Evolutionary conservation across 2,113 vertebrate genomes (phyloP), one percentile per base, ranked within the genome.

Genomic region (Nymphicus hollandicus): DNA sequence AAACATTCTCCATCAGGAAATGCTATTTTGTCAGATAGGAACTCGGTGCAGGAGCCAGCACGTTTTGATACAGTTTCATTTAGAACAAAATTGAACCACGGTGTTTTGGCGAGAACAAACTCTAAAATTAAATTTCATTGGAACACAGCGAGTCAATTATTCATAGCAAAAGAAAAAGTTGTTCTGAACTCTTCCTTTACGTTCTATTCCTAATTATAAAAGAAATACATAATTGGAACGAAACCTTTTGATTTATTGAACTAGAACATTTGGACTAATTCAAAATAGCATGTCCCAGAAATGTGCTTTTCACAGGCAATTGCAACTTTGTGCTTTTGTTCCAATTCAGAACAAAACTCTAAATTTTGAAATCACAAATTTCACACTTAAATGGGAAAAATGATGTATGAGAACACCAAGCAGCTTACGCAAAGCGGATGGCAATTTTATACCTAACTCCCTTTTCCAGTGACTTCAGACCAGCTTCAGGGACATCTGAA

Each of bases 161-260:
- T 96, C 80, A 68, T 17, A 84, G 73, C 80, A 89, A 93, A 81
- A 83, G 71, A 77, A 94, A 83, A 91, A 79, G 86, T 94, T 92
- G 88, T 78, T 95, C 87, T 89, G 84, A 95, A 78, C 86, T 91
- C 69, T 84, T 96, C 50, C 76, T 95, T 90, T 88, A 68, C 69
- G 85, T 88, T 93, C 78, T 65, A 93, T 47, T 61, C 80, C 61
- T 96, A 96, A 97, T 97, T 92, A 96, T 56, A 49, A 89, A 64
- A 95, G 77, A 91, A 92, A 96, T 37, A 47, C 86, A 92, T 79
- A 96, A 81, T 88, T 92, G 80, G 65, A 97, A 91, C 8, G 60
- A 91, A 96, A 92, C 73, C 92, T 93, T 96, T 87, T 92, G 93
- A 94, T 96, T 96, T 89, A 91, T 72, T 91, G 93, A 95, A 92